Base-by-base conservation (phyloP, 2,113 vertebrate genomes). In the Oryzias javanicus region DNA sequence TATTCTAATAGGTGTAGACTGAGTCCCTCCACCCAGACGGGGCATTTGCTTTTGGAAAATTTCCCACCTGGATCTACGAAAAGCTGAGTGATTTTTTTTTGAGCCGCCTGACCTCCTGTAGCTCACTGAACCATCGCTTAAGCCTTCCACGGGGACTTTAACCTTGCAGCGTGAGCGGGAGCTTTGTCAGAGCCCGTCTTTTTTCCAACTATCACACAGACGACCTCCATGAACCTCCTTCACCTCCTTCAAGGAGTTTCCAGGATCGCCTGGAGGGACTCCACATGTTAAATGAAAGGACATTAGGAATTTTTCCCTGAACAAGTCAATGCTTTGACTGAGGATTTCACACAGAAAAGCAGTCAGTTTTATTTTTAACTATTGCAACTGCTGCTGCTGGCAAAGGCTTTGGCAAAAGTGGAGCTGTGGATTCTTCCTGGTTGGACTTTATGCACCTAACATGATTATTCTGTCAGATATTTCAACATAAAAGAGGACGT, bases 51-150 rank as follows among this genome's bases (percentile, higher is more conserved):
- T 57, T 64, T 55, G 60, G n/a, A 80, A 56, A 50, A 47, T 60
- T 41, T 67, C 44, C 18, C 7, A 29, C 60, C 22, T 68, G 52
- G 0, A 0, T 49, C 61, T 35, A 57, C 45, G 68, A 70, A 41
- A 60, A 65, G 17, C 60, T 44, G 60, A 60, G 57, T 61, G 79
- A 83, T 90, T 35, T 35, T 12, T 2, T 8, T 48, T 25, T 63
- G 60, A 68, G 72, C 58, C 52, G 48, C 14, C 68, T 78, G 58
- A 78, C 52, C 66, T 72, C 57, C 57, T 49, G 17, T 18, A 27
- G 73, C 64, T 70, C 74, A 70, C 64, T 87, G 85, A 89, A 83
- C 88, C 87, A 86, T 88, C 68, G 24, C 64, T 59, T 74, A 69
- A 84, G 71, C 68, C 64, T 25, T 45, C 82, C 77, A 87, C 82